These are phyloP conservation scores for Coluber constrictor DNA, from an alignment of 2,797 vertebrate species.

Conservation along the genomic window DNA sequence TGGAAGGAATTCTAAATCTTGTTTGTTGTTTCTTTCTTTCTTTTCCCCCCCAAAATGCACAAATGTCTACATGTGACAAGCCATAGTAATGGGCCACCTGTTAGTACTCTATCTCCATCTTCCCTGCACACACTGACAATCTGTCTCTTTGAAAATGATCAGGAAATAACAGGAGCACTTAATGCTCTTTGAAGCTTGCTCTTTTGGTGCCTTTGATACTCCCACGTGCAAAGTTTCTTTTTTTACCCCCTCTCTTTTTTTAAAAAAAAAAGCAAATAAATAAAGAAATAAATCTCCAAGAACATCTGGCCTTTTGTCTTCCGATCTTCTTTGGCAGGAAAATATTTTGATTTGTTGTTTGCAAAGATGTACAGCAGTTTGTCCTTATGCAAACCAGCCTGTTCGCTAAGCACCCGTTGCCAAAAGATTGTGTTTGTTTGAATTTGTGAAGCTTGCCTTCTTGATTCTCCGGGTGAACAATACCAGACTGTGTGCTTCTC, in stretches of 20 bases:
- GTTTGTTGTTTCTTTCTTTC: not conserved
- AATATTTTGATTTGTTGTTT: conserved; percentile 26
- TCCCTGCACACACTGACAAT: not conserved
- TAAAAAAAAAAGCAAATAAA: not conserved
- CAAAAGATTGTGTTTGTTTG: conserved; percentile 18
- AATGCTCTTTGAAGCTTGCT: not conserved
- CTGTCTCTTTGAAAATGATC: not conserved
- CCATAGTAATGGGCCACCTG: not conserved
- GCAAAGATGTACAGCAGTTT: not conserved
- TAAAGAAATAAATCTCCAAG: not conserved
- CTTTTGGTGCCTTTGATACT: not conserved
- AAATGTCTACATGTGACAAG: not conserved
- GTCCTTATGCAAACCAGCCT: conserved; percentile 20
- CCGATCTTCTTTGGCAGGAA: not conserved
- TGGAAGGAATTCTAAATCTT: not conserved
- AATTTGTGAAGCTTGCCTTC: conserved; percentile 35
- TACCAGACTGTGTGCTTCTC: not conserved
- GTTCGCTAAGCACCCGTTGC: conserved; percentile 19
- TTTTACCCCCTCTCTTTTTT: not conserved
- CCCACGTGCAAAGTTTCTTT: not conserved
- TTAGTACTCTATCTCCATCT: not conserved
- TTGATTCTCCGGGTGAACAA: not conserved
- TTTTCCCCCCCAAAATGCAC: not conserved
- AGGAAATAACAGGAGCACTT: not conserved
- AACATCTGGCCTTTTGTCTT: conserved; percentile 38